phyloP scores from a whole-genome alignment of 2,113 vertebrate genomes.

The Asarcornis scutulata region DNA sequence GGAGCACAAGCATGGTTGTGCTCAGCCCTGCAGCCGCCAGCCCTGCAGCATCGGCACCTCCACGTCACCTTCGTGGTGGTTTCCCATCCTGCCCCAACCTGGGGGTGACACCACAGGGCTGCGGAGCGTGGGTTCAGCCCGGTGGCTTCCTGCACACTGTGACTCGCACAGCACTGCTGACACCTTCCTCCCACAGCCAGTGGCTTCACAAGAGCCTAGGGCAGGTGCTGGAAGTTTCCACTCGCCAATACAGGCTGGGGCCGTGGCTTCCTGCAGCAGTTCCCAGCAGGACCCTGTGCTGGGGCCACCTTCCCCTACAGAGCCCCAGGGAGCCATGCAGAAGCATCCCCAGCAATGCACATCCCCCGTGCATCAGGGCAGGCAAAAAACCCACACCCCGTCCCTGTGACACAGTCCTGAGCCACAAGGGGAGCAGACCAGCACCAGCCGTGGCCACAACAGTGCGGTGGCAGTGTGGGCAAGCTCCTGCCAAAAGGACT shows the following conservation, averaged over 20 bases:
- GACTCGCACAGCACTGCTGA: fast-evolving
- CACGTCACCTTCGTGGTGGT: fast-evolving
- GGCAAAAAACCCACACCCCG: background rate
- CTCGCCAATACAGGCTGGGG: fast-evolving
- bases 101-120: background rate
- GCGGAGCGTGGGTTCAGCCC: background rate
- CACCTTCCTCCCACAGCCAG: background rate
- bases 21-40: background rate
- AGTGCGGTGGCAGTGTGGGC: fast-evolving
- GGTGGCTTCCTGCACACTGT: background rate
- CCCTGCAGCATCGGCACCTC: background rate
- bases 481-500: background rate
- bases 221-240: background rate
- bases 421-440: background rate
- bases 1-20: background rate
- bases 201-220: fast-evolving
- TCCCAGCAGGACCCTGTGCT: fast-evolving
- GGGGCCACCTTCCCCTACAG: background rate
- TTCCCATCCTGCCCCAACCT: fast-evolving
- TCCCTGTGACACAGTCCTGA: fast-evolving
- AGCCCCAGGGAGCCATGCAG: background rate
- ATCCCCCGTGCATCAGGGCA: background rate
- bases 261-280: background rate
- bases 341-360: background rate
- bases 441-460: fast-evolving